phyloP scores from a whole-genome alignment of 2,888 invertebrate species.

The Nomada hirtipes region DNA sequence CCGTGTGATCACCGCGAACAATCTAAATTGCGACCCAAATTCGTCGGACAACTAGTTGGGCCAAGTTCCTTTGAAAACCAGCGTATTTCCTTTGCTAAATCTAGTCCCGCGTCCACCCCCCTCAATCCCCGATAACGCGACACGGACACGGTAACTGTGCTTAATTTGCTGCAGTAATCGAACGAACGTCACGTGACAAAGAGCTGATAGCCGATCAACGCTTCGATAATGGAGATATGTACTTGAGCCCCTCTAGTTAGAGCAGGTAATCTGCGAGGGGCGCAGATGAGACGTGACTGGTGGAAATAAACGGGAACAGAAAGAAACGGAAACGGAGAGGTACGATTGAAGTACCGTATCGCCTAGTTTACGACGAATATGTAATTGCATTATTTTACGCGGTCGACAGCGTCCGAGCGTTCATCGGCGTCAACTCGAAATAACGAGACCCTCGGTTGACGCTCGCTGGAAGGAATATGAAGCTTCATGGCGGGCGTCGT shows the following conservation, averaged over 20 bases:
- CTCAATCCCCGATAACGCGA: conserved; percentile 16
- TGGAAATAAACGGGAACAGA: conserved; percentile 1
- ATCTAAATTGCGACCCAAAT: conserved; percentile 52
- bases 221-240: conserved; percentile 60
- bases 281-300: background rate
- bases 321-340: background rate
- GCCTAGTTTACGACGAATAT: conserved; percentile 11
- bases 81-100: conserved; percentile 47
- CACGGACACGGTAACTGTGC: background rate
- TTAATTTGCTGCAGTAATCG: conserved; percentile 12
- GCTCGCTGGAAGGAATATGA: conserved; percentile 51
- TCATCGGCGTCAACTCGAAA: no score
- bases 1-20: conserved; percentile 29
- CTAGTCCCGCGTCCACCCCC: background rate
- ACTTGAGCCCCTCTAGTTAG: background rate
- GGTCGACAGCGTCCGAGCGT: conserved; percentile 62
- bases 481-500: conserved; percentile 31
- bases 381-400: conserved; percentile 71
- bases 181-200: conserved; percentile 7
- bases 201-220: background rate
- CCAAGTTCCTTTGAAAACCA: conserved; percentile 49
- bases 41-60: conserved; percentile 42
- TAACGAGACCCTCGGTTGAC: background rate
- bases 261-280: background rate
- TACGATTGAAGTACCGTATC: background rate